Conservation (phyloP, 2,888 invertebrate genomes). For the Mimas tiliae region DNA sequence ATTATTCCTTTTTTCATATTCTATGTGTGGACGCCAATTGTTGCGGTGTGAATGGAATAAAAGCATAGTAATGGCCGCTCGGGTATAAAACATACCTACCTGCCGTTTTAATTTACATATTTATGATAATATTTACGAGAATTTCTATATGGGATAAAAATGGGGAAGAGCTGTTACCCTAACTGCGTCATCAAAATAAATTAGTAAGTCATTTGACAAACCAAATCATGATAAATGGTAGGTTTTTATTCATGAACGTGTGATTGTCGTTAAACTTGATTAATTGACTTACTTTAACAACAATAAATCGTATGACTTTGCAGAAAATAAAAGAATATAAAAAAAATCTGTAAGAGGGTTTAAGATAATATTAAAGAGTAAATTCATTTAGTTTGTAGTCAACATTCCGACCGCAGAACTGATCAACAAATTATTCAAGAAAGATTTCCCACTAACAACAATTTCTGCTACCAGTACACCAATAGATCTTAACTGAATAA, state of each 20-base stretch:
- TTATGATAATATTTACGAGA: neutral
- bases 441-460: too few species aligned
- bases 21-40: conserved; percentile 11
- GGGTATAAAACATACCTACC: conserved; percentile 1
- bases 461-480: too few species aligned
- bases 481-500: too few species aligned
- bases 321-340: neutral
- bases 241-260: neutral
- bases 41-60: neutral
- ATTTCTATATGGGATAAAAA: neutral
- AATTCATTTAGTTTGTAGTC: too few species aligned
- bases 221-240: neutral
- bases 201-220: neutral
- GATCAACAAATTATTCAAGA: too few species aligned
- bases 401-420: too few species aligned
- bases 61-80: neutral
- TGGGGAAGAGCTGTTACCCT: neutral
- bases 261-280: neutral
- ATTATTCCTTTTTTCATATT: conserved; percentile 20
- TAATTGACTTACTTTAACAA: neutral
- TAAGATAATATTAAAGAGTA: too few species aligned
- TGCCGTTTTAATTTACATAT: conserved; percentile 9
- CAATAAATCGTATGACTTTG: neutral
- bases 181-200: conserved; percentile 1
- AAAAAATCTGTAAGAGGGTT: neutral